Evolutionary conservation across 2,797 vertebrate genomes (phyloP), one percentile per base, ranked within the genome.

Genomic region (Jordanella pulchra): DNA sequence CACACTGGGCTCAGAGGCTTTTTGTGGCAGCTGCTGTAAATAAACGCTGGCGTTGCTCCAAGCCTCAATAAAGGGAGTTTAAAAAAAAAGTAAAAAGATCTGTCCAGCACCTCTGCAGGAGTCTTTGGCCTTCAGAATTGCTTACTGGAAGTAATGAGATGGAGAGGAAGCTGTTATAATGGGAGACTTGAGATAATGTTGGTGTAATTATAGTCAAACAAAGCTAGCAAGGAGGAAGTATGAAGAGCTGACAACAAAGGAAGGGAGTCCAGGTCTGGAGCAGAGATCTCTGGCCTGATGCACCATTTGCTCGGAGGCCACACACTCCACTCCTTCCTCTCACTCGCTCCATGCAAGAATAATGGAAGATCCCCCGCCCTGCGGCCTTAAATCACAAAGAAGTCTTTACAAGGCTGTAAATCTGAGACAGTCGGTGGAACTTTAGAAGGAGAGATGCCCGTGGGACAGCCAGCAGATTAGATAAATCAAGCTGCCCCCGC

Each of bases 401-500:
- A 79, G 76, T 75, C 87, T 93, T 94, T 94, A 93, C 82, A 83
- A 91, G 78, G 86, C 45, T 80, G 87, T 94, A 95, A 93, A 94
- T 93, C 81, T 74, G 75, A 89, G 84, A 78, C 68, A 87, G 89
- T 81, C 78, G 72, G 75, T 83, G 72, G 73, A 87, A 90, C 87
- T 91, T 92, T 65, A 87, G 82, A 74, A 89, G 84, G 50, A 65
- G 77, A 88, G 90, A 88, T 61, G 83, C 80, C 81, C 35, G 78
- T 78, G 73, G 72, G 87, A 89, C 67, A 25, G 75, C 68, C 67
- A 67, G 32, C 64, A 86, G 80, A 89, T 84, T 75, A 71, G 76
- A 86, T 94, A 90, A 93, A 93, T 94, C 90, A 93, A 30, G 35
- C 61, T 32, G 18, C 73, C 50, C 58, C 64, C 50, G 53, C 51